These are phyloP conservation scores for Gryllus longicercus DNA, from an alignment of 2,888 invertebrate species.

Conservation along the genomic window DNA sequence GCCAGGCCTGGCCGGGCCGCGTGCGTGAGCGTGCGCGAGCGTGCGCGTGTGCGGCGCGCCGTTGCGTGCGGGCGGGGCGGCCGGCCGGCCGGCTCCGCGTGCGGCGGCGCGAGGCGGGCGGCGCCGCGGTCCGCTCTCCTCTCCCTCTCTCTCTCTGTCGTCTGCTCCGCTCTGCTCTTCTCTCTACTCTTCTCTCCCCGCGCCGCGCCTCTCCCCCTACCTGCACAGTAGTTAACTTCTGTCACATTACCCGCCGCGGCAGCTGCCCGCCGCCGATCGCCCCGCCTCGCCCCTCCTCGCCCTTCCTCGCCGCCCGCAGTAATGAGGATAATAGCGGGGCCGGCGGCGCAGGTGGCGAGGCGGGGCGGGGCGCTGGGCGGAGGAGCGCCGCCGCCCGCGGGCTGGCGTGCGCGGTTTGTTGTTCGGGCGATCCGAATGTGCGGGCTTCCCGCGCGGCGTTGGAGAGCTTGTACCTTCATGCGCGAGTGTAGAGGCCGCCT, in stretches of 20 bases:
- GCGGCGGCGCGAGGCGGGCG: too few species aligned
- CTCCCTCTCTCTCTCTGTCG: too few species aligned
- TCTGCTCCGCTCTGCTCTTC: too few species aligned
- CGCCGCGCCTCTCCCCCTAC: background rate
- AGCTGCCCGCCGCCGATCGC: slow-evolving; percentile 17
- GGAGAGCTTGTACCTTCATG: too few species aligned
- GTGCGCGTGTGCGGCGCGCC: background rate
- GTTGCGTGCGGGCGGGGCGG: background rate
- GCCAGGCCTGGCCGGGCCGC: background rate
- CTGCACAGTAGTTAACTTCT: slow-evolving; percentile 8
- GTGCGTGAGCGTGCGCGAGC: background rate
- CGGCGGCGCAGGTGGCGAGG: background rate
- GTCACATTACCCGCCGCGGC: slow-evolving; percentile 6
- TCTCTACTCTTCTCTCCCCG: too few species aligned
- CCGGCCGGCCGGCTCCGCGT: background rate
- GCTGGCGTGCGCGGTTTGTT: background rate
- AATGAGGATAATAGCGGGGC: slow-evolving; percentile 17
- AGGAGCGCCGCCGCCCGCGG: background rate
- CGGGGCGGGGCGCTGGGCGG: background rate
- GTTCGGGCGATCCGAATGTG: too few species aligned
- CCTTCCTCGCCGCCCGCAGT: background rate
- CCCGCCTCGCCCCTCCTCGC: background rate
- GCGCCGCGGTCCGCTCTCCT: too few species aligned
- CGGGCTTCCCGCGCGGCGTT: too few species aligned
- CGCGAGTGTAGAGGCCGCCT: too few species aligned